A percentile compares a stretch with the other conserved stretches of the same genome.
phyloP scores from a whole-genome alignment of 2,113 vertebrate species.

The Labeo catla region DNA sequence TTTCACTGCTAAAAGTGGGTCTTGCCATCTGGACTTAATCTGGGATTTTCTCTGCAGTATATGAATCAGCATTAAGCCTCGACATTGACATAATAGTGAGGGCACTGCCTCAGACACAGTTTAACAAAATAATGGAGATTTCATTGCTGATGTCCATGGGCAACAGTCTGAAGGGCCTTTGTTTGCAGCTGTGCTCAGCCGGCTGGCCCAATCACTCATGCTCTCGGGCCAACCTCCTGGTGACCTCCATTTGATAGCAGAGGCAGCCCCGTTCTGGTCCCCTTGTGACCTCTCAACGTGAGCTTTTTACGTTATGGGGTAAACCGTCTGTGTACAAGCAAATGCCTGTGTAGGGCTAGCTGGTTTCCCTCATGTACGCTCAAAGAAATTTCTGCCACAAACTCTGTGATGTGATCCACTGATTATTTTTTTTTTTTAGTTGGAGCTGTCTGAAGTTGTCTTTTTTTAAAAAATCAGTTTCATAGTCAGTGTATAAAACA shows the following conservation, averaged over 20 bases:
- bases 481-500: neutral
- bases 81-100: slow-evolving; percentile 76
- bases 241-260: slow-evolving; percentile 56
- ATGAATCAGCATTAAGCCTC: slow-evolving; percentile 75
- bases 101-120: slow-evolving; percentile 70
- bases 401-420: neutral
- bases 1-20: slow-evolving; percentile 38
- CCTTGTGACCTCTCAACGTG: slow-evolving; percentile 42
- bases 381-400: slow-evolving; percentile 12
- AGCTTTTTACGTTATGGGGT: slow-evolving; percentile 43
- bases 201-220: slow-evolving; percentile 46
- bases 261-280: slow-evolving; percentile 38
- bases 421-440: neutral
- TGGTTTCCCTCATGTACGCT: neutral
- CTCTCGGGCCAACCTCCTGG: slow-evolving; percentile 55
- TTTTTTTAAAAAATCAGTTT: neutral
- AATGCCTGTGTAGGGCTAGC: neutral
- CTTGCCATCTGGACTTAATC: slow-evolving; percentile 58
- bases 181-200: slow-evolving; percentile 62
- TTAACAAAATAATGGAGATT: slow-evolving; percentile 77
- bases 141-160: slow-evolving; percentile 71
- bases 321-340: neutral
- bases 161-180: slow-evolving; percentile 60
- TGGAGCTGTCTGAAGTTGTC: neutral
- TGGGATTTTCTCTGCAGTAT: slow-evolving; percentile 70